phyloP scores from a whole-genome alignment of 2,888 invertebrate species.

The Metallyticus violacea region DNA sequence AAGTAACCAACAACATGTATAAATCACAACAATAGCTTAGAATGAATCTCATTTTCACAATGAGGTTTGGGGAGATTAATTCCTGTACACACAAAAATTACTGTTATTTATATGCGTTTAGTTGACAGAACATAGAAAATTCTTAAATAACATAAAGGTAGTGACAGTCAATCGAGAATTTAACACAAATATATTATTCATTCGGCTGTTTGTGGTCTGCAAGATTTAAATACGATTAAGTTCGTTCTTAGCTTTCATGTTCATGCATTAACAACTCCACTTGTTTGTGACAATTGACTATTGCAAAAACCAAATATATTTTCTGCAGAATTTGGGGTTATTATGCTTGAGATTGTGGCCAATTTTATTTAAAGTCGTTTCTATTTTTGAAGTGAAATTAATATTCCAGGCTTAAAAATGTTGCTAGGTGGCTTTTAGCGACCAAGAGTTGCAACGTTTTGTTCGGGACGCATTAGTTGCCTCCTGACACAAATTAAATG shows the following conservation, averaged over 20 bases:
- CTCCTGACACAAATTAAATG: neutral
- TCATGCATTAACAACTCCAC: no score
- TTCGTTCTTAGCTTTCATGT: no score
- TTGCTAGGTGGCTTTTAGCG: neutral
- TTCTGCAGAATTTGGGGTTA: neutral
- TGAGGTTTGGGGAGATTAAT: neutral
- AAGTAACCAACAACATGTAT: constrained; percentile 1
- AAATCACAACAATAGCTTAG: neutral
- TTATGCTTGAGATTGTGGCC: neutral
- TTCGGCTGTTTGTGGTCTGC: neutral
- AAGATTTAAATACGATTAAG: no score
- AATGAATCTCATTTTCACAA: constrained; percentile 13
- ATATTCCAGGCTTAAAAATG: neutral
- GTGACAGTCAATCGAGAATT: neutral
- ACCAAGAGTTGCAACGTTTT: neutral
- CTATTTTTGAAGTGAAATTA: neutral
- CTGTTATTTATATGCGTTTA: neutral
- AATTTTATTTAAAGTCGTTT: neutral
- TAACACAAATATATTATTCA: no score
- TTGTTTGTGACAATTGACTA: no score
- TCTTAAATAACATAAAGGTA: neutral
- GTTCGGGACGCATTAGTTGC: neutral
- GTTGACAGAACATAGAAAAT: neutral
- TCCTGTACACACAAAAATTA: neutral
- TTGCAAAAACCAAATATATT: no score